Conservation (phyloP, 2,888 invertebrate species). For the Lasioglossum morio region DNA sequence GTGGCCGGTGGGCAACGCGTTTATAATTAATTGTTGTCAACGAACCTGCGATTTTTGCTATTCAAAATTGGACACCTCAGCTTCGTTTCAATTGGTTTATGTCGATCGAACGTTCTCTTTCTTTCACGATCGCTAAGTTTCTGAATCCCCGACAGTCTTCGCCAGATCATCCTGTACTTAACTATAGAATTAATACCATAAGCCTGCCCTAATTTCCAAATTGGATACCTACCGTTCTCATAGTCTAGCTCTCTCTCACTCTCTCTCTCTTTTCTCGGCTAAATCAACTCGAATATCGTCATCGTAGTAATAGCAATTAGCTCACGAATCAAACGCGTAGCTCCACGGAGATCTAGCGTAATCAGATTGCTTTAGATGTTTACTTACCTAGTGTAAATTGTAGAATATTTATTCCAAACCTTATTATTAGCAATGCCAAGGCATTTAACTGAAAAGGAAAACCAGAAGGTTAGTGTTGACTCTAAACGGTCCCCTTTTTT, state of each 20-base stretch:
- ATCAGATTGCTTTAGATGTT: slow-evolving; percentile 48
- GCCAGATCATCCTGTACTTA: slow-evolving; percentile 8
- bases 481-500: slow-evolving; percentile 57
- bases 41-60: background rate
- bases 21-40: background rate
- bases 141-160: background rate
- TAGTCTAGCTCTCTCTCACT: background rate
- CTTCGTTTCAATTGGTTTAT: background rate
- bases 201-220: background rate
- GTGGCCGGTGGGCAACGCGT: background rate
- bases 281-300: slow-evolving; percentile 13
- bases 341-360: slow-evolving; percentile 47
- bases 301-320: slow-evolving; percentile 45
- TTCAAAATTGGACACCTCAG: background rate
- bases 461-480: slow-evolving; percentile 62
- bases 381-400: slow-evolving; percentile 53
- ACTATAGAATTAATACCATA: background rate
- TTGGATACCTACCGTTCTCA: background rate
- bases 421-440: slow-evolving; percentile 63
- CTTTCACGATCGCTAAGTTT: background rate
- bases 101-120: background rate
- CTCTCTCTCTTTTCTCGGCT: background rate
- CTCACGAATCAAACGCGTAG: slow-evolving; percentile 35
- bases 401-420: slow-evolving; percentile 61
- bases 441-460: slow-evolving; percentile 63